A percentile compares a stretch with the other conserved stretches of the same genome.
Evolutionary conservation across 2,113 vertebrate genomes (phyloP).

Genomic region (Hippocampus mohnikei): DNA sequence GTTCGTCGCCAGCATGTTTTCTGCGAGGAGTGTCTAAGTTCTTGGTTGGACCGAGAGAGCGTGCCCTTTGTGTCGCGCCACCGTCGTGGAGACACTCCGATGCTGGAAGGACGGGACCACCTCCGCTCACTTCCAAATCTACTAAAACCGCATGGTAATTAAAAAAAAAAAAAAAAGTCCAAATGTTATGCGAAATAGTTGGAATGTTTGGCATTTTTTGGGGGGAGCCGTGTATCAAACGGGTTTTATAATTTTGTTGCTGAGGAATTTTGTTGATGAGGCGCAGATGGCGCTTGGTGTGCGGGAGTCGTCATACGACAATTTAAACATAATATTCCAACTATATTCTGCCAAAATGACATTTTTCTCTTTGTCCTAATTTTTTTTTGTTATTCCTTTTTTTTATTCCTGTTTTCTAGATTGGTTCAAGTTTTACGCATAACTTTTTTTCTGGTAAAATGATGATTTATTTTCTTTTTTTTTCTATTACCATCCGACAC

Average conservation of each 20-base stretch:
- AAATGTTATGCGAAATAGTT: not conserved
- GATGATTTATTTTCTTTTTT: not conserved
- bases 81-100: slow-evolving; percentile 82
- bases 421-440: no score
- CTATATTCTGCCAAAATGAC: not conserved
- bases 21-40: slow-evolving; percentile 93
- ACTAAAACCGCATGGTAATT: slow-evolving; percentile 57
- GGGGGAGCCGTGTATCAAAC: no score
- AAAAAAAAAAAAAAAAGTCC: not conserved
- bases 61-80: slow-evolving; percentile 89
- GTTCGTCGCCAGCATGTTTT: slow-evolving; percentile 83
- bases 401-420: no score
- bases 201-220: no score
- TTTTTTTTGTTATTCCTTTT: no score
- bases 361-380: not conserved
- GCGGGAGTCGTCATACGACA: no score
- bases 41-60: slow-evolving; percentile 94
- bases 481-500: not conserved
- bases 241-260: no score
- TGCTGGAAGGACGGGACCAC: slow-evolving; percentile 98
- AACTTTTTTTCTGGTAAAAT: not conserved
- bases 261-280: no score
- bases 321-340: not conserved
- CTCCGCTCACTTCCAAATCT: slow-evolving; percentile 95
- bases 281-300: no score